Evolutionary conservation across 1,140 invertebrate species (phyloP).

Genomic region (Drosophila bocki): DNA sequence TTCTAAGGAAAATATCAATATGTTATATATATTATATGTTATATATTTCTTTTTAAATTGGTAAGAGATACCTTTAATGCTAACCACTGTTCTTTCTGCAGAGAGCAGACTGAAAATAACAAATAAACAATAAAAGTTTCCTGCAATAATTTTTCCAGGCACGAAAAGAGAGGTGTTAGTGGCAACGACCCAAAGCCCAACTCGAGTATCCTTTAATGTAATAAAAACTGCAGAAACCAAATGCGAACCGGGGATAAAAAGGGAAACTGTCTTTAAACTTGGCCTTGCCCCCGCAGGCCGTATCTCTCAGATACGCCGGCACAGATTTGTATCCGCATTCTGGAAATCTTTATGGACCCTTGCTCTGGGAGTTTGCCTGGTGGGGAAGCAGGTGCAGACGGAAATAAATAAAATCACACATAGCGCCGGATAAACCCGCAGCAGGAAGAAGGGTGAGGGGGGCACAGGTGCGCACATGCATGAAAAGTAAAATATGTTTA

Average conservation of each 20-base stretch:
- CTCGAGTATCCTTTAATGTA: constrained; percentile 72
- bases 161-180: constrained; percentile 46
- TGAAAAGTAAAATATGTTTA: constrained; percentile 83
- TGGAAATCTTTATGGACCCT: constrained; percentile 66
- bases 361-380: constrained; percentile 40
- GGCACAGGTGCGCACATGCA: constrained; percentile 64
- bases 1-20: too few relatives aligned
- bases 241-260: constrained; percentile 19
- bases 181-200: constrained; percentile 30
- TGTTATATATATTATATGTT: too few relatives aligned
- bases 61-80: background rate
- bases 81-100: background rate
- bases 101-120: constrained; percentile 40
- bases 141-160: constrained; percentile 61
- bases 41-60: background rate
- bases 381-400: constrained; percentile 45
- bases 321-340: constrained; percentile 74
- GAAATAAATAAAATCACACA: constrained; percentile 67
- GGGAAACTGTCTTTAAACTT: constrained; percentile 69
- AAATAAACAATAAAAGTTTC: constrained; percentile 62
- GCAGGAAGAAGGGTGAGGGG: background rate
- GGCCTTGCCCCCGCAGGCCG: constrained; percentile 15
- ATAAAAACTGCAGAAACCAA: constrained; percentile 50
- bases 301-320: constrained; percentile 45
- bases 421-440: constrained; percentile 28